phyloP scores from a whole-genome alignment of 2,113 vertebrate genomes.

The Leptosomus discolor region DNA sequence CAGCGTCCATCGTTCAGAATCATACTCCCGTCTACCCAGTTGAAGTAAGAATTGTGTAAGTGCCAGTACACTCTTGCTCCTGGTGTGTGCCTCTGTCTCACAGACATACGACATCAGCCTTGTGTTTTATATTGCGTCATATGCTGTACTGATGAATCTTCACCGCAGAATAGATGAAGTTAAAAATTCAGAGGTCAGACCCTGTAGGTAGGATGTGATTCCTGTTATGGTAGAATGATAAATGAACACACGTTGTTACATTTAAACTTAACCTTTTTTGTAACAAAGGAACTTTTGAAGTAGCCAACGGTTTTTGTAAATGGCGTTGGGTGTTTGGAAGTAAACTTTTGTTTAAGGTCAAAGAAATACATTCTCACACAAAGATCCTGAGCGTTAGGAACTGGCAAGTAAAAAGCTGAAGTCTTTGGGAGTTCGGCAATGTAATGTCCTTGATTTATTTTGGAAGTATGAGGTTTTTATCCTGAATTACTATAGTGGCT shows the following conservation, averaged over 20 bases:
- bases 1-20: conserved; percentile 47
- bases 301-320: conserved; percentile 27
- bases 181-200: background rate
- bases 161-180: background rate
- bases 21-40: conserved; percentile 34
- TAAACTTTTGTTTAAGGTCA: conserved; percentile 14
- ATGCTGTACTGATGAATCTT: conserved; percentile 2
- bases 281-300: conserved; percentile 19
- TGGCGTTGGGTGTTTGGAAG: background rate
- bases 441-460: background rate
- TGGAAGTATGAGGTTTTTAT: conserved; percentile 13
- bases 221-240: background rate
- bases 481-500: background rate
- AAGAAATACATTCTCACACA: background rate
- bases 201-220: background rate
- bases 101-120: conserved; percentile 54
- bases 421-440: background rate
- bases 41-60: conserved; percentile 65
- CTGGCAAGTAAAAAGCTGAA: background rate
- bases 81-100: conserved; percentile 60
- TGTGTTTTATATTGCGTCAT: conserved; percentile 54
- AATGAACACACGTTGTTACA: background rate
- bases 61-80: conserved; percentile 75
- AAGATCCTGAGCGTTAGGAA: background rate
- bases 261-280: background rate